phyloP scores from a whole-genome alignment of 2,888 invertebrate species.

The Branchellion lobata region DNA sequence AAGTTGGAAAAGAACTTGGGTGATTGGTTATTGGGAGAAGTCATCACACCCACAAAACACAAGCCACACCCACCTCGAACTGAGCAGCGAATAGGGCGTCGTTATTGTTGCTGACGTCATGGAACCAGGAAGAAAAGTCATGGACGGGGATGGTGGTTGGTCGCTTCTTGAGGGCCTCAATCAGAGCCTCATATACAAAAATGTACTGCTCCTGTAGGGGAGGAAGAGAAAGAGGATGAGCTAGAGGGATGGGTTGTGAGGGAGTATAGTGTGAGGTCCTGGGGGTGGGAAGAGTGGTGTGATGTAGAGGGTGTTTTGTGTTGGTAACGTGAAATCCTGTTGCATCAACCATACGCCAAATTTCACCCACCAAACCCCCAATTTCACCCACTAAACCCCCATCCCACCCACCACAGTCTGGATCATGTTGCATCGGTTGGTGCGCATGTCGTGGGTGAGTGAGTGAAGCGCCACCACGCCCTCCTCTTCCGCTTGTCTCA shows the following conservation, averaged over 20 bases:
- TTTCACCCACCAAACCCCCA: no score
- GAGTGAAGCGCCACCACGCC: constrained; percentile 53
- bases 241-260: no score
- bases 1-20: no score
- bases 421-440: constrained; percentile 55
- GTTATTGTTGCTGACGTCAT: constrained; percentile 51
- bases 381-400: no score
- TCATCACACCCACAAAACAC: neutral
- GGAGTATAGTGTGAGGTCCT: no score
- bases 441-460: constrained; percentile 53
- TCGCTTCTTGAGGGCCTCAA: constrained; percentile 51
- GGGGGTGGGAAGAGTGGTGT: no score
- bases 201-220: constrained; percentile 54
- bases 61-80: constrained; percentile 55
- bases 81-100: constrained; percentile 56
- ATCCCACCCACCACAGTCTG: constrained; percentile 53
- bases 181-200: constrained; percentile 53
- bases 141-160: constrained; percentile 50
- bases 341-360: no score
- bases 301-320: no score
- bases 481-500: constrained; percentile 53
- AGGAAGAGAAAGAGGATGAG: neutral
- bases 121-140: constrained; percentile 48
- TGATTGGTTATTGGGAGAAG: no score
- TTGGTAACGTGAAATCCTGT: no score